phyloP scores from a whole-genome alignment of 2,113 vertebrate species.

The Lepus timidus region DNA sequence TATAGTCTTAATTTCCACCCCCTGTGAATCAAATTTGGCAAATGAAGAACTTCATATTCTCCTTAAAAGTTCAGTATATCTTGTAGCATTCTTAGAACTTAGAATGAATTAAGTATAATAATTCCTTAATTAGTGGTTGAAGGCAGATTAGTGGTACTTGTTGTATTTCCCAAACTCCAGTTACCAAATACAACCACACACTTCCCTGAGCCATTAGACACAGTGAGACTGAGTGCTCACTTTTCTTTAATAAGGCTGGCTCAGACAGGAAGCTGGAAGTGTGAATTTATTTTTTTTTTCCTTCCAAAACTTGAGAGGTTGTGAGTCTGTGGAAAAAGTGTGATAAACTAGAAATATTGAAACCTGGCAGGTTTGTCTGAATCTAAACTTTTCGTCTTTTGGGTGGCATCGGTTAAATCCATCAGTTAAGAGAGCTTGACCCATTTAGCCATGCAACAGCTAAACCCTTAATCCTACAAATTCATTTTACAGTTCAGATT shows the following conservation, averaged over 20 bases:
- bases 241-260: slow-evolving; percentile 35
- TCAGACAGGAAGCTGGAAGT: slow-evolving; percentile 47
- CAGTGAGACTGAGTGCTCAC: not conserved
- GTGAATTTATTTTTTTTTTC: slow-evolving; percentile 54
- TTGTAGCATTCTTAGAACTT: not conserved
- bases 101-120: not conserved
- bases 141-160: not conserved
- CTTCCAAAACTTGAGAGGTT: slow-evolving; percentile 66
- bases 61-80: not conserved
- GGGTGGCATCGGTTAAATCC: slow-evolving; percentile 75
- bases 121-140: not conserved
- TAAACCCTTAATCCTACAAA: slow-evolving; percentile 84
- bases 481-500: slow-evolving; percentile 83
- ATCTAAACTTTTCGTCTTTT: slow-evolving; percentile 45
- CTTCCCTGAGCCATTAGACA: not conserved
- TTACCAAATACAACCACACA: not conserved
- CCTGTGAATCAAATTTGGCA: not conserved
- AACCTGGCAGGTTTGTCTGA: slow-evolving; percentile 76
- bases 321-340: slow-evolving; percentile 41
- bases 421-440: slow-evolving; percentile 80
- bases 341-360: slow-evolving; percentile 68
- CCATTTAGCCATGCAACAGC: slow-evolving; percentile 80
- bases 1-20: not conserved
- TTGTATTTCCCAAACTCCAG: slow-evolving; percentile 3
- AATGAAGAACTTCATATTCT: not conserved